These are phyloP conservation scores for Tetramorium simillimum DNA, from an alignment of 1,140 invertebrate species.

Conservation along the genomic window DNA sequence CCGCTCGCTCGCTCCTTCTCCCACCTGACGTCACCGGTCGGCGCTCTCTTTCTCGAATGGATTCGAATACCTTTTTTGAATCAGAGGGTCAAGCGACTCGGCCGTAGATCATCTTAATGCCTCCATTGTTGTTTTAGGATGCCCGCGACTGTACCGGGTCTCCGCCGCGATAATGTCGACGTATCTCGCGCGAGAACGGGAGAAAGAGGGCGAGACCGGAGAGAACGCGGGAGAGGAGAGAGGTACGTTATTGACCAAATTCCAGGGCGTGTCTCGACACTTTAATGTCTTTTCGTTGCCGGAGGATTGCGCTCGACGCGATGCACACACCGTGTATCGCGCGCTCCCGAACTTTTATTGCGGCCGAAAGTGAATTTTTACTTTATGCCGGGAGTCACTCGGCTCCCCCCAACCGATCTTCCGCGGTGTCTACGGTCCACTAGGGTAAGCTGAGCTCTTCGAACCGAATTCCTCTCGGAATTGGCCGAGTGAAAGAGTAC, in stretches of 20 bases:
- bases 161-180: conserved; percentile 80
- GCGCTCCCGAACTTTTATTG: conserved; percentile 61
- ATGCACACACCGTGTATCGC: conserved; percentile 33
- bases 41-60: conserved; percentile 74
- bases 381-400: conserved; percentile 55
- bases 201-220: conserved; percentile 32
- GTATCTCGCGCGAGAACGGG: conserved; percentile 66
- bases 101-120: conserved; percentile 85
- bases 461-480: conserved; percentile 46
- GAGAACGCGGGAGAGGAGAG: conserved; percentile 21
- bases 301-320: conserved; percentile 35
- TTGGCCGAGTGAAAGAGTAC: conserved; percentile 18
- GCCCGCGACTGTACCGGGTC: conserved; percentile 81
- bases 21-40: conserved; percentile 66
- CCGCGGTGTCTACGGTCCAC: conserved; percentile 8
- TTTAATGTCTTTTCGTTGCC: conserved; percentile 45
- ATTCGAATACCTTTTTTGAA: conserved; percentile 85
- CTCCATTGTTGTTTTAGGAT: conserved; percentile 85
- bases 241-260: conserved; percentile 70
- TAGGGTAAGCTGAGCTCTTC: conserved; percentile 9
- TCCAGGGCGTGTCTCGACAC: conserved; percentile 63
- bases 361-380: conserved; percentile 64
- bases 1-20: conserved; percentile 68
- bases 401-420: not conserved
- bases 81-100: conserved; percentile 84